These are phyloP conservation scores for Cetoscarus ocellatus DNA, from an alignment of 2,797 vertebrate species.

Conservation along the genomic window DNA sequence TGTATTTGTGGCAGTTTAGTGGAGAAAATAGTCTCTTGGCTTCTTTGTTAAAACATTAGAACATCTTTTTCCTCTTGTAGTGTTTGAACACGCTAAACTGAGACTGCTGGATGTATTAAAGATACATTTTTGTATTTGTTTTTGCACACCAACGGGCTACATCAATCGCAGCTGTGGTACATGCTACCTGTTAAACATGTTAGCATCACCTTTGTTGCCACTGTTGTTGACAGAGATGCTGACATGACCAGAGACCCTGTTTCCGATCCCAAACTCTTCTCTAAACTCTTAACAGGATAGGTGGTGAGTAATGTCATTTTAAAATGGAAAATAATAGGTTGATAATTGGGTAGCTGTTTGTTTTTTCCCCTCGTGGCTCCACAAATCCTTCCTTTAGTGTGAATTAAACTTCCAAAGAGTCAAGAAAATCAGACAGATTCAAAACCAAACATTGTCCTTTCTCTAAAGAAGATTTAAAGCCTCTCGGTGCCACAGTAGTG, in stretches of 20 bases:
- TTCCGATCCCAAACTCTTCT: not conserved
- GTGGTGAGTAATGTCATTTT: not conserved
- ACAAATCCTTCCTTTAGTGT: not conserved
- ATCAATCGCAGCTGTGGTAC: too few species aligned
- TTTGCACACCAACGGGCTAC: too few species aligned
- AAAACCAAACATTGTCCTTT: not conserved
- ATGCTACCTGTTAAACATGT: not conserved
- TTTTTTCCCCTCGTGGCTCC: not conserved
- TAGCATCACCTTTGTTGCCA: not conserved
- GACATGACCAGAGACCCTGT: not conserved
- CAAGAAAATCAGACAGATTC: not conserved
- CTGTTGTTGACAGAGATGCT: not conserved
- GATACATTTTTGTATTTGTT: too few species aligned
- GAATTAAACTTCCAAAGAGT: slow-evolving; percentile 1
- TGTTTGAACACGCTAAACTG: too few species aligned
- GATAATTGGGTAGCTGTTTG: not conserved
- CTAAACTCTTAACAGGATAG: not conserved
- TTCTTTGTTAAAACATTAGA: too few species aligned
- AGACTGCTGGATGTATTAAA: too few species aligned
- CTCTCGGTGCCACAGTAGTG: not conserved
- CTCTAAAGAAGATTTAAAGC: slow-evolving; percentile 22
- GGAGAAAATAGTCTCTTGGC: too few species aligned
- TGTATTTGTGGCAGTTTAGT: too few species aligned
- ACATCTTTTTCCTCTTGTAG: too few species aligned
- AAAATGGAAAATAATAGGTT: not conserved